phyloP scores from a whole-genome alignment of 2,113 vertebrate species.

The Coptodon rendalli region DNA sequence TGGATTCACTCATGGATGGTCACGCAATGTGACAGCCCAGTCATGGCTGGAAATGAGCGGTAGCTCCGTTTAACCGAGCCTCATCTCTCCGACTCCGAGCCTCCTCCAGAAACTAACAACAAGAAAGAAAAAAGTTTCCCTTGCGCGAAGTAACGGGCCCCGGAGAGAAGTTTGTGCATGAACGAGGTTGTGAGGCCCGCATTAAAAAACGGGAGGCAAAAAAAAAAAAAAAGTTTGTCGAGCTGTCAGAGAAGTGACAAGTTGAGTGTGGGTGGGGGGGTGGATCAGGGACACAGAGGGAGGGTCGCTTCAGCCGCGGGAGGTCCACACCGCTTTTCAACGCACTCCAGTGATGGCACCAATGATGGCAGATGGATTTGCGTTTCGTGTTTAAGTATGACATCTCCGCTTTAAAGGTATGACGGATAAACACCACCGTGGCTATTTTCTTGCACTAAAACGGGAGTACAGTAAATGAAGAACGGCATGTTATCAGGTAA shows the following conservation, averaged over 20 bases:
- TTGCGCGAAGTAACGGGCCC: conserved; percentile 11
- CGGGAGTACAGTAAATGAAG: background rate
- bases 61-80: conserved; percentile 60
- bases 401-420: conserved; percentile 66
- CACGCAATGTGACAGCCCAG: conserved; percentile 74
- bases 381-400: conserved; percentile 53
- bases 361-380: conserved; percentile 55
- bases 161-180: conserved; percentile 37
- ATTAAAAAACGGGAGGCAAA: background rate
- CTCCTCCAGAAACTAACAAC: conserved; percentile 50
- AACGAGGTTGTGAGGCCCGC: conserved; percentile 48
- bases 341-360: conserved; percentile 55
- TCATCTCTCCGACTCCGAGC: conserved; percentile 44
- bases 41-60: conserved; percentile 72
- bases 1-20: conserved; percentile 72
- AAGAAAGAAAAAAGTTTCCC: background rate
- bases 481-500: background rate
- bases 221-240: conserved; percentile 41
- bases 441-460: background rate
- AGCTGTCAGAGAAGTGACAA: conserved; percentile 42
- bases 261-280: background rate
- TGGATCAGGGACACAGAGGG: conserved; percentile 22
- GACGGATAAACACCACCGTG: conserved; percentile 5
- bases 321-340: conserved; percentile 38
- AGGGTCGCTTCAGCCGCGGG: conserved; percentile 30